phyloP scores from a whole-genome alignment of 2,888 invertebrate species.

The Pachliopta kotzebuea region DNA sequence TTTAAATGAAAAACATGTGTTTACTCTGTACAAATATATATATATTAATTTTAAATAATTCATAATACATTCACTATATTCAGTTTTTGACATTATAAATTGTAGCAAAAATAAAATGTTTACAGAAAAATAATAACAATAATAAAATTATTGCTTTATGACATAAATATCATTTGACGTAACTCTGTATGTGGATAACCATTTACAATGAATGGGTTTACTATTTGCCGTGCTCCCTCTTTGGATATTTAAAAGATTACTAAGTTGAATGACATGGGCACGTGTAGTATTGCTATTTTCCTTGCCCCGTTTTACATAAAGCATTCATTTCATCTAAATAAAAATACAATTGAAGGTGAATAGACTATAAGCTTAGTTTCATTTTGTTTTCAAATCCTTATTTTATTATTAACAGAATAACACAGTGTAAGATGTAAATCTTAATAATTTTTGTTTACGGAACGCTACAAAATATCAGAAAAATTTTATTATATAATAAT shows the following conservation, averaged over 20 bases:
- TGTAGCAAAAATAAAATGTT: not conserved
- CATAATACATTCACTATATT: not conserved
- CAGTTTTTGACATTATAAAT: not conserved
- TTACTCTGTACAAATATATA: not conserved
- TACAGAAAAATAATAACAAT: too few species aligned
- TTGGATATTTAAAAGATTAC: slow-evolving; percentile 34
- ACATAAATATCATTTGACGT: too few species aligned
- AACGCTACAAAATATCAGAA: too few species aligned
- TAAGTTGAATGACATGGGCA: slow-evolving; percentile 42
- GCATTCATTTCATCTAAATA: slow-evolving; percentile 45
- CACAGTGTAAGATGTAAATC: not conserved
- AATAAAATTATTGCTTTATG: too few species aligned
- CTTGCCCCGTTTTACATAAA: slow-evolving; percentile 38
- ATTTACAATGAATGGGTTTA: slow-evolving; percentile 20
- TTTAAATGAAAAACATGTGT: not conserved
- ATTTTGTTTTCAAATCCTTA: slow-evolving; percentile 32
- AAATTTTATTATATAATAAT: too few species aligned
- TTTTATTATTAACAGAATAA: slow-evolving; percentile 22
- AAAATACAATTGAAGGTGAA: slow-evolving; percentile 45
- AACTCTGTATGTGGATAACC: not conserved
- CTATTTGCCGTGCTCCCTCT: slow-evolving; percentile 32
- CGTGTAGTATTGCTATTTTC: slow-evolving; percentile 41
- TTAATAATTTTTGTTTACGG: too few species aligned
- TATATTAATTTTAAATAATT: not conserved
- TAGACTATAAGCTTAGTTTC: slow-evolving; percentile 35